Base-by-base conservation (phyloP, 1,140 invertebrate species). In the Probaryconus sp. region DNA sequence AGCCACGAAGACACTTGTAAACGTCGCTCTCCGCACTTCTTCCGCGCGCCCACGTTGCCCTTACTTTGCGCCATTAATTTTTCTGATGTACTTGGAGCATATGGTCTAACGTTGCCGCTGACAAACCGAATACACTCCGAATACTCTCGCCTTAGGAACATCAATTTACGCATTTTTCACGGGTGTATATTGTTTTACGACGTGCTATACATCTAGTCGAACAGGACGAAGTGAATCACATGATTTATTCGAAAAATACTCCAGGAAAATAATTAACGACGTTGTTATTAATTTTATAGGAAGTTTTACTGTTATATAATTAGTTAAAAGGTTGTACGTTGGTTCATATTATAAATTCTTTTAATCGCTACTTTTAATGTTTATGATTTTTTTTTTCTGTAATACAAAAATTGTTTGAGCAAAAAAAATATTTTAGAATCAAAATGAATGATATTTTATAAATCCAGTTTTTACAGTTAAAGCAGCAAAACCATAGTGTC, bases 1-100 rank as follows among this genome's bases (percentile, higher is more conserved):
- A 73, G 65, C 40, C 40, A 70, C 68, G 74, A 80, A 73, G 76
- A 82, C 80, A 80, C 80, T 81, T 79, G 81, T 81, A 77, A 61
- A 79, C 48, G 81, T 81, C 77, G 47, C 42, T 72, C 69, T 28
- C 20, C 67, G 79, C 79, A 50, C 69, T 77, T 68, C 72, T 77
- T 81, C 75, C 72, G 69, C 55, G 76, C 70, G 76, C 71, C 60
- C 79, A 75, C 64, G 60, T 68, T 30, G 38, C 56, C 56, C 56
- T 33, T 13, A 28, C 63, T 16, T 33, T 42, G 55, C 33, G 33
- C 40, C 64, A 67, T 63, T 69, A 63, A 69, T 76, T 76, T 76
- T 76, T 76, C 55, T 38, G 30, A 50, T 69, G 51, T 56, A 31
- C 30, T 17, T 31, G 6, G 21, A 35, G 35, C 26, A 18, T 20